Evolutionary conservation across 2,888 invertebrate species (phyloP).

Genomic region (Chirona hameri): DNA sequence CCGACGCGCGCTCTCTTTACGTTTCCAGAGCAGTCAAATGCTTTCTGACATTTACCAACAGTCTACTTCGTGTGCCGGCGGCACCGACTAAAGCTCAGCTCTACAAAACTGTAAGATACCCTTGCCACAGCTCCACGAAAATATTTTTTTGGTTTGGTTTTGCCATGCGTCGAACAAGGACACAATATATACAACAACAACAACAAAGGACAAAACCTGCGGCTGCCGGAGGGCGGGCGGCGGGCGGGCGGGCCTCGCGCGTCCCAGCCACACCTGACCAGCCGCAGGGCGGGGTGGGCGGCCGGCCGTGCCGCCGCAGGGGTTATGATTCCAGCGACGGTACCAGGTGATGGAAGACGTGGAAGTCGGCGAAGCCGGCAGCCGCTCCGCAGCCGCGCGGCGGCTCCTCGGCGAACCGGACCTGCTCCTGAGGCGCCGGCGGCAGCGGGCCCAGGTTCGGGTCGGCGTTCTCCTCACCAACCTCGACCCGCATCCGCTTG

Average conservation of each 20-base stretch:
- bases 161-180: constrained; percentile 12
- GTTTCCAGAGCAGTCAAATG: background rate
- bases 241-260: background rate
- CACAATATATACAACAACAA: constrained; percentile 26
- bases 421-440: background rate
- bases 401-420: background rate
- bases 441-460: background rate
- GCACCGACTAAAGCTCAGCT: constrained; percentile 8
- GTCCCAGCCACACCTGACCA: too few species aligned
- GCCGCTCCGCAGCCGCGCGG: background rate
- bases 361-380: constrained; percentile 3
- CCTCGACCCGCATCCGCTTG: background rate
- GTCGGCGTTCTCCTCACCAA: background rate
- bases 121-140: constrained; percentile 8
- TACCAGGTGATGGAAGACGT: constrained; percentile 25
- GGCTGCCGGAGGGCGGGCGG: background rate
- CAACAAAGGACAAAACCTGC: background rate
- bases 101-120: constrained; percentile 11
- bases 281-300: background rate
- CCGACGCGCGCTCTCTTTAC: background rate
- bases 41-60: too few species aligned
- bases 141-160: constrained; percentile 25
- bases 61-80: too few species aligned
- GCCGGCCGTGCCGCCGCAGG: background rate
- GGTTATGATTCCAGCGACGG: constrained; percentile 24